These are phyloP conservation scores for Goniozus legneri DNA, from an alignment of 1,140 invertebrate genomes.

Conservation along the genomic window DNA sequence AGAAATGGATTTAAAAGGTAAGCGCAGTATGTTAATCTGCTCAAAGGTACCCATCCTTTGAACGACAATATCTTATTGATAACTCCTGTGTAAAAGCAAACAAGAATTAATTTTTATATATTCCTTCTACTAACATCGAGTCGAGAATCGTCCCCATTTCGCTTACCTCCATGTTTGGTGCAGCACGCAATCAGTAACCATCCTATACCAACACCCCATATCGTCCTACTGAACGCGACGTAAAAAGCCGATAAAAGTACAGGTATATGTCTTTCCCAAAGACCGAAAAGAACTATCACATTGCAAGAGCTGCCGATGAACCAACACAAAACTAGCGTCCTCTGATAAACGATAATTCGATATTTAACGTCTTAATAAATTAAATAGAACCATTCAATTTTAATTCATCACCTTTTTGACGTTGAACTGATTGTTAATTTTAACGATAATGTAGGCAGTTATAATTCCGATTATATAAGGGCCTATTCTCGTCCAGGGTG, in stretches of 20 bases:
- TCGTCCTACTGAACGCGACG: conserved; percentile 41
- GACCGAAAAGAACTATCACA: conserved; percentile 46
- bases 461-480: conserved; percentile 54
- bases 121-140: conserved; percentile 2
- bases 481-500: conserved; percentile 54
- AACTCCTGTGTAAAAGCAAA: conserved; percentile 37
- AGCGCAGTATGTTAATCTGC: conserved; percentile 51
- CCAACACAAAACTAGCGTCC: conserved; percentile 37
- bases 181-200: conserved; percentile 55
- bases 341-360: conserved; percentile 32
- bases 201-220: conserved; percentile 53
- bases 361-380: background rate
- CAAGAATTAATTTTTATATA: background rate
- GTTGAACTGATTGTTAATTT: conserved; percentile 39
- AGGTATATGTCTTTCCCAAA: conserved; percentile 41
- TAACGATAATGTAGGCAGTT: conserved; percentile 45
- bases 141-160: too few species aligned
- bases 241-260: conserved; percentile 44
- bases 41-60: conserved; percentile 50
- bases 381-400: background rate
- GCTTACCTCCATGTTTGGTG: conserved; percentile 50
- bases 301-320: conserved; percentile 42
- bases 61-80: conserved; percentile 48
- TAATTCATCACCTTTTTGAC: conserved; percentile 40
- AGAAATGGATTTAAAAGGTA: conserved; percentile 57